Evolutionary conservation across 2,888 invertebrate genomes (phyloP).

Genomic region (Eretmocerus hayati): DNA sequence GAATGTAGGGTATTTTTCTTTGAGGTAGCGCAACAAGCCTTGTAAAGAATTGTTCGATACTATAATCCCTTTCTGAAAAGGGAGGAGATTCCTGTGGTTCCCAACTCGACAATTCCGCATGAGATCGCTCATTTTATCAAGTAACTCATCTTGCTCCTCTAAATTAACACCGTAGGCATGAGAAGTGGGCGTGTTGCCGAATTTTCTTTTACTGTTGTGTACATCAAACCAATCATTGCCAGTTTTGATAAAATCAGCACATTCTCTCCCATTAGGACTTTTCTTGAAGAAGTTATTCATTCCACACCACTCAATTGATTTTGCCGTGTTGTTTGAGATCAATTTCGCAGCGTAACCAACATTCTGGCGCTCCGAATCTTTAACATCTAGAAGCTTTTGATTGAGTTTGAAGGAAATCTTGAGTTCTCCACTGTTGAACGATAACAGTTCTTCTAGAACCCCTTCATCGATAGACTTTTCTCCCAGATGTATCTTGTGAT

Average conservation of each 20-base stretch:
- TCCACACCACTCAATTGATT: not conserved
- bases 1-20: not conserved
- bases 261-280: not conserved
- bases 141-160: not conserved
- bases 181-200: not conserved
- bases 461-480: not conserved
- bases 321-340: not conserved
- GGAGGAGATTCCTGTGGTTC: not conserved
- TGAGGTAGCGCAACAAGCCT: not conserved
- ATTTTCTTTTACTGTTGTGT: not conserved
- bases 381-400: not conserved
- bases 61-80: constrained; percentile 6
- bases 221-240: constrained; percentile 14
- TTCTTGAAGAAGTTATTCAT: not conserved
- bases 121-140: not conserved
- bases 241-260: not conserved
- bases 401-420: not conserved
- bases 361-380: not conserved
- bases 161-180: not conserved
- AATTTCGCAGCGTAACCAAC: not conserved
- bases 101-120: not conserved
- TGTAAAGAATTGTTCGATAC: constrained; percentile 1
- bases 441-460: not conserved
- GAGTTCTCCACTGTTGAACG: not conserved
- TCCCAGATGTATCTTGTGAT: not conserved